Evolutionary conservation across 2,797 vertebrate species (phyloP).

Genomic region (Anabas testudineus): DNA sequence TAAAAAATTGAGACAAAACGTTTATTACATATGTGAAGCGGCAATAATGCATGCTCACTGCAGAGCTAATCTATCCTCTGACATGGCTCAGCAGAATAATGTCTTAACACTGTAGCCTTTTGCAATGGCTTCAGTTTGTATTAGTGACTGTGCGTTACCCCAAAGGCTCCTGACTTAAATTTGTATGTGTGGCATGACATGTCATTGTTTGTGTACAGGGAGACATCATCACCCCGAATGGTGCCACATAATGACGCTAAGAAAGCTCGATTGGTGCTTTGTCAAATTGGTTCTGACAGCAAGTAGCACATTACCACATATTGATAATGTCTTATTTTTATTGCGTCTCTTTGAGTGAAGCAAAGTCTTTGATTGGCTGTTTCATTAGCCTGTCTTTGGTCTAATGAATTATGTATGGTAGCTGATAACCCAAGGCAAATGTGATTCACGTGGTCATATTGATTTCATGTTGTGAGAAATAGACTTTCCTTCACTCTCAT

Average conservation of each 20-base stretch:
- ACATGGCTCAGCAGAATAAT: background rate
- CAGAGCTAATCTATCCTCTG: background rate
- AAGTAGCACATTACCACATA: background rate
- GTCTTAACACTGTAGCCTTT: background rate
- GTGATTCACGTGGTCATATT: slow-evolving; percentile 34
- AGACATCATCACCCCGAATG: too few relatives aligned
- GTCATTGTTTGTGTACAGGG: background rate
- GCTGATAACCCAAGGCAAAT: slow-evolving; percentile 33
- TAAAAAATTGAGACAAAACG: too few relatives aligned
- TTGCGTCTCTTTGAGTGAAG: slow-evolving; percentile 17
- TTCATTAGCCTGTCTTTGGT: slow-evolving; percentile 21
- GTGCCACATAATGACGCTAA: too few relatives aligned
- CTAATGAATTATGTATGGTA: slow-evolving; percentile 35
- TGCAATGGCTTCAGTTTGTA: background rate
- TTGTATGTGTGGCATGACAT: background rate
- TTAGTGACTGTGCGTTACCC: background rate
- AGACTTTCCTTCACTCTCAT: slow-evolving; percentile 4
- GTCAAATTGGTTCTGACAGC: slow-evolving; percentile 5
- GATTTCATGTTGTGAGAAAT: slow-evolving; percentile 41
- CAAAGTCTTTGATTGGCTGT: slow-evolving; percentile 19
- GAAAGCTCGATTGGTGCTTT: background rate
- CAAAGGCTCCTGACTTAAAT: background rate
- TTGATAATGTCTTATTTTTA: slow-evolving; percentile 16
- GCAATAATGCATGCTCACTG: background rate
- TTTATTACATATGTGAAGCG: background rate